Evolutionary conservation across 1,140 invertebrate genomes (phyloP).

Genomic region (Dermatophagoides farinae): DNA sequence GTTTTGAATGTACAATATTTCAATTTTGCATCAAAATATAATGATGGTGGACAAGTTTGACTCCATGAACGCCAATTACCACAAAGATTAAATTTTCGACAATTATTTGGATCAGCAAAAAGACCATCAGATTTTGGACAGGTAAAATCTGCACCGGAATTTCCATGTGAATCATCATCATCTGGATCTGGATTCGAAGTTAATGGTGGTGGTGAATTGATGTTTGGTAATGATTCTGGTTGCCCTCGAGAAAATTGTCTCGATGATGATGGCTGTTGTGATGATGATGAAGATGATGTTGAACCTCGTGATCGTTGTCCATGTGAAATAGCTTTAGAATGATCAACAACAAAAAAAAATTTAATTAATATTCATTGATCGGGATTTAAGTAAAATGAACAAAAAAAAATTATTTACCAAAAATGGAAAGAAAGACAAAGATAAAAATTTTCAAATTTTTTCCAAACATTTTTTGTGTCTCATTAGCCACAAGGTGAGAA

Average conservation of each 20-base stretch:
- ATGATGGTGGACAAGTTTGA: conserved; percentile 48
- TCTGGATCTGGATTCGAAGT: conserved; percentile 4
- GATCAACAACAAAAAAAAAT: no score
- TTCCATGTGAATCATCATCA: background rate
- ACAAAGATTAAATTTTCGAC: conserved; percentile 15
- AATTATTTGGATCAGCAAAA: conserved; percentile 59
- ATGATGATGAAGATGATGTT: background rate
- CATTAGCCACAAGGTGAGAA: no score
- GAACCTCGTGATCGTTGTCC: background rate
- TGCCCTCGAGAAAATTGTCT: background rate
- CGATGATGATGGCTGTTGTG: background rate
- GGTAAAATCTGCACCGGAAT: conserved; percentile 27
- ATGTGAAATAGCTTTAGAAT: no score
- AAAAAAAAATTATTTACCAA: no score
- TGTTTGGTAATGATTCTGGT: background rate
- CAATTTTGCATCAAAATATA: conserved; percentile 71
- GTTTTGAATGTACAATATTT: conserved; percentile 78
- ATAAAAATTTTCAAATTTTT: no score
- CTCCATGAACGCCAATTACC: conserved; percentile 11
- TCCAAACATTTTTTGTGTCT: no score
- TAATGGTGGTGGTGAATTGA: background rate
- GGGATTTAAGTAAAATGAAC: no score
- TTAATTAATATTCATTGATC: no score
- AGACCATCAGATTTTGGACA: conserved; percentile 55
- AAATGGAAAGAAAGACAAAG: no score